A percentile compares a stretch with the other conserved stretches of the same genome.
Evolutionary conservation across 2,797 vertebrate genomes (phyloP).

Genomic region (Sebastes nivosus): DNA sequence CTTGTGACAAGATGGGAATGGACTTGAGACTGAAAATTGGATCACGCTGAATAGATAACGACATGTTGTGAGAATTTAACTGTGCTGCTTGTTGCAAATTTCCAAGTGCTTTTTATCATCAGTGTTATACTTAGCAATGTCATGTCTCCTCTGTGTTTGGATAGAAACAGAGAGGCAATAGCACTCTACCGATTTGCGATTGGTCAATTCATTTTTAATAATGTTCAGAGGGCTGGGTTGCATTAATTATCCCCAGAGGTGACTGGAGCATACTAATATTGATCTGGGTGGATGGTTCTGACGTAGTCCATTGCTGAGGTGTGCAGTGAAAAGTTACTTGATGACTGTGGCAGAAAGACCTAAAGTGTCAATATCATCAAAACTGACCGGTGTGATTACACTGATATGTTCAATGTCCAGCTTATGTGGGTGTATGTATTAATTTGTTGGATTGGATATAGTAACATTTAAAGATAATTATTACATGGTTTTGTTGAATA

Average conservation of each 20-base stretch:
- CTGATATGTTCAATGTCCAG: not conserved
- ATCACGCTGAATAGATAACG: slow-evolving; percentile 38
- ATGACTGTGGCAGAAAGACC: slow-evolving; percentile 33
- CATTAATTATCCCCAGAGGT: slow-evolving; percentile 65
- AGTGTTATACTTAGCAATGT: slow-evolving; percentile 12
- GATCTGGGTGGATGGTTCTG: slow-evolving; percentile 46
- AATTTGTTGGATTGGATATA: not conserved
- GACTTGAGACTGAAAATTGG: slow-evolving; percentile 33
- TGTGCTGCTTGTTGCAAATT: not conserved
- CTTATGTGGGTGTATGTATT: not conserved
- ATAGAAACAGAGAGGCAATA: slow-evolving; percentile 27
- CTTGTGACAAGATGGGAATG: slow-evolving; percentile 38
- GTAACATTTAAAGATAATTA: not conserved
- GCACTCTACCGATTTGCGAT: slow-evolving; percentile 21
- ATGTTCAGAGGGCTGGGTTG: slow-evolving; percentile 47
- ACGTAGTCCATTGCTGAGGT: slow-evolving; percentile 36
- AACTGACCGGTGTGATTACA: slow-evolving; percentile 3
- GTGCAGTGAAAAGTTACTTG: slow-evolving; percentile 20
- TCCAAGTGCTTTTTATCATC: not conserved
- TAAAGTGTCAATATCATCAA: slow-evolving; percentile 34
- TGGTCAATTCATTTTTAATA: slow-evolving; percentile 65
- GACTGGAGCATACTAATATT: slow-evolving; percentile 53
- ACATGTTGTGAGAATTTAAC: not conserved
- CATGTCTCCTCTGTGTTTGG: slow-evolving; percentile 22
- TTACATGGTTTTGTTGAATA: too few relatives aligned